Evolutionary conservation across 1,140 invertebrate genomes (phyloP), one percentile per base, ranked within the genome.

Genomic region (Patella vulgata): DNA sequence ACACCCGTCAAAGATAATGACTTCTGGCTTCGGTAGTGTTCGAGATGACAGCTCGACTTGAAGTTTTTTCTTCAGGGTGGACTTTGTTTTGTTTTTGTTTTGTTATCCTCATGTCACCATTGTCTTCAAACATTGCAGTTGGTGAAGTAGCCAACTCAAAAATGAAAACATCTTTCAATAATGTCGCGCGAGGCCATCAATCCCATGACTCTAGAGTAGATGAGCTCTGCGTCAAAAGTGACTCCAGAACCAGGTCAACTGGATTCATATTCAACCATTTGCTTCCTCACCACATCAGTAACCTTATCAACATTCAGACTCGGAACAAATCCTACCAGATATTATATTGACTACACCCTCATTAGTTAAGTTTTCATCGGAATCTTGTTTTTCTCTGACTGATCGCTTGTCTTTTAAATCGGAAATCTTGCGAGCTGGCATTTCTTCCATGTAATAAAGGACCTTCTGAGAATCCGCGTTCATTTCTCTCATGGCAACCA

Each of bases 1-100:
- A 28, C 53, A 71, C 6, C 69, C 69, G 61, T 63, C 60, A 12
- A 68, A 31, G 21, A 68, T 43, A 12, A 39, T 48, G 21, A 39
- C 33, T n/a, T 40, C 25, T 31, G 40, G 11, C 3, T 14, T 58
- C 17, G 2, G 3, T 14, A 11, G 3, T n/a, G 17, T 25, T 27
- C 43, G 33, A 25, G 27, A 21, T 12, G 19, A 21, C 27, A 1
- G 17, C 3, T 33, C 27, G 33, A 50, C 46, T 39, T 63, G 39
- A 14, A 67, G 27, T 21, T 8, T 31, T 12, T 50, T 50, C 50
- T 67, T 67, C 36, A 63, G 33, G 12, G 36, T 51, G 2, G 57
- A 46, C 47, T 59, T 65, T 23, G 56, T 43, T 12, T n/a, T 61
- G n/a, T n/a, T n/a, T n/a, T n/a, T n/a, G n/a, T n/a, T n/a, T n/a